Evolutionary conservation across 2,113 vertebrate genomes (phyloP).

Genomic region (Nycticebus coucang): DNA sequence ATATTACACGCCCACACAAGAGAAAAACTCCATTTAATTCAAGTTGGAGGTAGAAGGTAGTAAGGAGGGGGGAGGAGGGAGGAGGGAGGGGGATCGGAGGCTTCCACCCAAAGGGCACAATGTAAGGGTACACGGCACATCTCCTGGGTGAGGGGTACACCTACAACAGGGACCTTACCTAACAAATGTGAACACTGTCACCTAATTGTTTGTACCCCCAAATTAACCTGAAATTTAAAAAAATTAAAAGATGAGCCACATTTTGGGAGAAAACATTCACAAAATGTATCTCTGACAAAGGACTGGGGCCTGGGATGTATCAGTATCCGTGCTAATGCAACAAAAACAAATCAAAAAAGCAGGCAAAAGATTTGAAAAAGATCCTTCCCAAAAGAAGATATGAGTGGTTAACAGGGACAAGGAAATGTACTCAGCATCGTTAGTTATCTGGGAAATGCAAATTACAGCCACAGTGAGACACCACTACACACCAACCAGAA

Average conservation of each 20-base stretch:
- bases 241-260: not conserved
- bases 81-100: too few relatives aligned
- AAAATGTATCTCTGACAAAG: not conserved
- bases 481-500: not conserved
- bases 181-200: too few relatives aligned
- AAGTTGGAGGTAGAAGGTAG: too few relatives aligned
- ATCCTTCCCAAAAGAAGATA: not conserved
- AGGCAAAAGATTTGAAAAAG: conserved; percentile 24
- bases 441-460: not conserved
- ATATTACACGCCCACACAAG: too few relatives aligned
- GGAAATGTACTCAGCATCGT: not conserved
- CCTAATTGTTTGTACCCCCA: too few relatives aligned
- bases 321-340: not conserved
- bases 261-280: not conserved
- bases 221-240: not conserved
- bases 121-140: too few relatives aligned
- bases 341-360: not conserved
- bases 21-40: too few relatives aligned
- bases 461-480: not conserved
- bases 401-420: not conserved
- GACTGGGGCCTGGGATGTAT: not conserved
- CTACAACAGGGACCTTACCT: too few relatives aligned
- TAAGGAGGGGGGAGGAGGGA: too few relatives aligned
- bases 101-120: too few relatives aligned
- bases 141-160: too few relatives aligned